Percentiles rank a stretch among this genome's conserved stretches.
Conservation (phyloP, 2,113 vertebrate species). For the Orycteropus afer region DNA sequence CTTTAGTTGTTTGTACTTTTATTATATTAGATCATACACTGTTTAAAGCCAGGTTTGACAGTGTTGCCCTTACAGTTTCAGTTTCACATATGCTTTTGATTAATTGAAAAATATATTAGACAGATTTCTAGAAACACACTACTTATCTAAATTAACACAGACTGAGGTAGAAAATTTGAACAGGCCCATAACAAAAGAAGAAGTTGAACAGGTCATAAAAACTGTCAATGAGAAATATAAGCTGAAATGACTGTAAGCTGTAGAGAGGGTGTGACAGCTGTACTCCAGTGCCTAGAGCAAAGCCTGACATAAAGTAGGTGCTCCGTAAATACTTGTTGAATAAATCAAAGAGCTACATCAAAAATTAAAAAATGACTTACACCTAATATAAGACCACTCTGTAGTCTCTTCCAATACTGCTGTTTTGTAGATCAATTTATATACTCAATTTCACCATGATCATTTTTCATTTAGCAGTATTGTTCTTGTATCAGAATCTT, state of each 20-base stretch:
- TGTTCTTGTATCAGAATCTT: conserved; percentile 50
- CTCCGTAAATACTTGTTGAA: conserved; percentile 7
- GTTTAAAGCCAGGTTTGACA: too few relatives aligned
- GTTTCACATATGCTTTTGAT: conserved; percentile 6
- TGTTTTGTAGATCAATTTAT: conserved; percentile 45
- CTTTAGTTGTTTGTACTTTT: too few relatives aligned
- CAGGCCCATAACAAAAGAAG: too few relatives aligned
- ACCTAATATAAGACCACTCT: conserved; percentile 50
- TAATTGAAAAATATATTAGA: conserved; percentile 34
- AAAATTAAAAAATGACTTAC: neutral
- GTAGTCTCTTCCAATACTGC: conserved; percentile 26
- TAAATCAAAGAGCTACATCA: neutral
- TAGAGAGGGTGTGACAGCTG: neutral
- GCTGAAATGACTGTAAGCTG: neutral
- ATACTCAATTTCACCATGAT: conserved; percentile 30
- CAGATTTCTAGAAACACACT: too few relatives aligned
- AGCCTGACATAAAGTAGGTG: neutral
- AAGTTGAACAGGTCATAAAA: too few relatives aligned
- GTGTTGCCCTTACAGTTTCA: neutral
- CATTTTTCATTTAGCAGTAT: conserved; percentile 42
- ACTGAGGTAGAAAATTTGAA: too few relatives aligned
- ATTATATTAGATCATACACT: too few relatives aligned
- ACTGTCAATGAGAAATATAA: conserved; percentile 18
- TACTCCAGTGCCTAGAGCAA: neutral
- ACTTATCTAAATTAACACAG: too few relatives aligned